A percentile compares a stretch with the other conserved stretches of the same genome.
Conservation (phyloP, 2,797 vertebrate genomes). For the Distichodus sexfasciatus region DNA sequence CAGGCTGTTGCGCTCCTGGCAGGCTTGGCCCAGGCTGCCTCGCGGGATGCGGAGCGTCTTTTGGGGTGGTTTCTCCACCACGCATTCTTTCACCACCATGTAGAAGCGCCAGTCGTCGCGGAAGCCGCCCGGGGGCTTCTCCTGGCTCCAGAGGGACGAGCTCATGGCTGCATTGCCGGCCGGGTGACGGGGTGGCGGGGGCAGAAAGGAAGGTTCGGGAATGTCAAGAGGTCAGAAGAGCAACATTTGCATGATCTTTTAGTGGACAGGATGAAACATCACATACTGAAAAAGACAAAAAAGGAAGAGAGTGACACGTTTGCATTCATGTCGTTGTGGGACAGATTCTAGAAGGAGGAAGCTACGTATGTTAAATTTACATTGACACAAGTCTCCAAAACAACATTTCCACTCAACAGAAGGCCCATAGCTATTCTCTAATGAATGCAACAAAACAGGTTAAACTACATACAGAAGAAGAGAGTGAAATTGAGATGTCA, state of each 20-base stretch:
- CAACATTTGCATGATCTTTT: constrained; percentile 37
- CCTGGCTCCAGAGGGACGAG: constrained; percentile 94
- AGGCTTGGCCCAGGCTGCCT: constrained; percentile 91
- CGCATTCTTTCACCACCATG: constrained; percentile 91
- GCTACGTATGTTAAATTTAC: no score
- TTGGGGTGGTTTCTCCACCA: constrained; percentile 90
- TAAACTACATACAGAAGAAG: neutral
- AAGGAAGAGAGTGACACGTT: neutral
- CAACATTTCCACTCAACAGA: neutral
- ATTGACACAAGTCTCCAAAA: no score
- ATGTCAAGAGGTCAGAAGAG: constrained; percentile 13
- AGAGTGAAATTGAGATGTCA: constrained; percentile 5
- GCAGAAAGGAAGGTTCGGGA: neutral
- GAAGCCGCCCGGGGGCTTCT: constrained; percentile 87
- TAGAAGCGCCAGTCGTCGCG: constrained; percentile 96
- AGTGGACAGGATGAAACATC: constrained; percentile 15
- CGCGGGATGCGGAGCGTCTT: constrained; percentile 90
- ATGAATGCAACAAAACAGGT: no score
- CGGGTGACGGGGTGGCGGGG: constrained; percentile 9
- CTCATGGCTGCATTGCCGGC: constrained; percentile 83
- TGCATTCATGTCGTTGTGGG: no score
- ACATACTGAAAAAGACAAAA: constrained; percentile 16
- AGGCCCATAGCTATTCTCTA: neutral
- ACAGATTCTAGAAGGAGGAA: no score
- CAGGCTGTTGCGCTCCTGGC: constrained; percentile 89